Evolutionary conservation across 2,888 invertebrate species (phyloP), one percentile per base, ranked within the genome.

Genomic region (Palloptera scutellata): DNA sequence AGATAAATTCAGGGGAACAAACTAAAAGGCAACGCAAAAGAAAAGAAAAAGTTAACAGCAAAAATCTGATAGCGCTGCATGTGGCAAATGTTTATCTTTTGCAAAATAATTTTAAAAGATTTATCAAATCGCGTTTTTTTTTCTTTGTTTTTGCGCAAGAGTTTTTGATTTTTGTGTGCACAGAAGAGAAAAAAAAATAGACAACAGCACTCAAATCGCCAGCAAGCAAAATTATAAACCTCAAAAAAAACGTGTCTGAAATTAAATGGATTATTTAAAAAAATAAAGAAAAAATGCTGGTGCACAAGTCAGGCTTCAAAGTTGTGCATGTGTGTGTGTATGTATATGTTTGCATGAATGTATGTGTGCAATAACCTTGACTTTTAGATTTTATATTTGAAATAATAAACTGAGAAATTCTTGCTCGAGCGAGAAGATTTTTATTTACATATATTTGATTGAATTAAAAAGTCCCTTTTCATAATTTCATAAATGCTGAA

Each of bases 11-110:
- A 48, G 48, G 11, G 5, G 48, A 48, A 15, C 6, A 48, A 48
- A 12, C 13, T 13, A 45, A 45, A n/a, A n/a, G n/a, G n/a, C n/a
- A 30, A 30, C 30, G 30, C 2, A 30, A 30, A 30, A 30, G 30
- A 30, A 30, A 30, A 30, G 30, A 30, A 30, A 30, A 30, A 30
- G 30, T 30, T 30, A 30, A 30, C 30, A 30, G 6, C 30, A 30
- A 30, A 41, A 58, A 59, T 58, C 64, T 59, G 52, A 64, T 59
- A 64, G 58, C 58, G 43, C 20, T 51, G 51, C 59, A 64, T 64
- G 59, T 64, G 64, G 42, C 64, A 58, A 19, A 15, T 15, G 54
- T 11, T 12, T 15, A 43, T 48, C 13, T n/a, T 30, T 48, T 15
- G 48, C 48, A 13, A 48, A 48, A 48, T 15, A 48, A 13, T 15